Evolutionary conservation across 2,797 vertebrate species (phyloP), one percentile per base, ranked within the genome.

Genomic region (Chelmon rostratus): DNA sequence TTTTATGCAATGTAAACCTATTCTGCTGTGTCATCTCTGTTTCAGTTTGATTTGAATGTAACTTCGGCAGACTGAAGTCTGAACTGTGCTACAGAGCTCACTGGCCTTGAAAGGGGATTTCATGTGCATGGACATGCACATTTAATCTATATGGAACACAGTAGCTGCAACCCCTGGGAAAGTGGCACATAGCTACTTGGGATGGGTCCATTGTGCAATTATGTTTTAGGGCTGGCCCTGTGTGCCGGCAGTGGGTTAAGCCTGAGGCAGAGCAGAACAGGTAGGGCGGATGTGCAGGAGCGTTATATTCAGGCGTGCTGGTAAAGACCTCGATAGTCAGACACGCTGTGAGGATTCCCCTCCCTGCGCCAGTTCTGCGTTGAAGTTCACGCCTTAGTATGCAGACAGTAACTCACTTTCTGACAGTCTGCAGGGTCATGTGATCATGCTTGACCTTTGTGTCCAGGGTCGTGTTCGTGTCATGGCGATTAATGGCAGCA

Each of bases 101-200:
- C 62, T 64, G 46, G 86, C 89, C 89, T 88, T 90, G 82, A 93
- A 93, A 94, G 84, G 94, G 90, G 92, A 92, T 95, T 94, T 93
- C 85, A 90, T 92, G 88, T 82, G 76, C 73, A 84, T 79, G 91
- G 90, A 52, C 86, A 87, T 93, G 84, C 90, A 91, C 85, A 89
- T 94, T 31, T 93, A 94, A 95, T 95, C 93, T 96, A 92, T 95
- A 91, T 93, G 91, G 92, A 87, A 87, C 85, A 84, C 50, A 87
- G 86, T 90, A 58, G 42, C 49, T 68, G 66, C 90, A 88, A 65
- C 86, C 23, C 84, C 87, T 52, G 91, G 88, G 89, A 86, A 81
- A 67, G 68, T n/a, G 44, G 19, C 86, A 85, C 79, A 52, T 63
- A 9, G 40, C 40, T 9, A 62, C 61, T 57, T 25, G 25, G 69